Base-by-base conservation (phyloP, 1,140 invertebrate genomes). In the Ptiloglossa arizonensis region DNA sequence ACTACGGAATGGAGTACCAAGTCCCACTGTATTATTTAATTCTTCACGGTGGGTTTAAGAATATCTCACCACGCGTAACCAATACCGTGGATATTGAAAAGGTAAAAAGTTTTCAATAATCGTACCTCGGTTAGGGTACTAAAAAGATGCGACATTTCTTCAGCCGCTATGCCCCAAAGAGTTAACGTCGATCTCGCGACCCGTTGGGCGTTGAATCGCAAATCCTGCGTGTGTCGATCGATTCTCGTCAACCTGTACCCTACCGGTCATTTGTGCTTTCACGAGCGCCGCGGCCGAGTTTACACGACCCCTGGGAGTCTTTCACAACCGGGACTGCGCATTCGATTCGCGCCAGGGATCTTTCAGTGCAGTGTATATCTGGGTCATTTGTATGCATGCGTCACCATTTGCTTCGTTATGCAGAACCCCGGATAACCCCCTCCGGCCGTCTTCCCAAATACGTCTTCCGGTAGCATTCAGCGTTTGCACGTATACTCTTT, bases 301-400 rank as follows among this genome's bases (percentile, higher is more conserved):
- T 82, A 80, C 83, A 69, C 76, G 76, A 69, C 69, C 82, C 79
- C 56, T 59, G 76, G 72, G 80, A 82, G 72, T 72, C 83, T 71
- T 82, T 67, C 59, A 59, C 29, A 68, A 77, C 67, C 44, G 73
- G 67, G 24, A 19, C 74, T 77, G 74, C 46, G 74, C 74, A 77
- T 77, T 77, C 74, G 74, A 77, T 62, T 46, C 74, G 57, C 46
- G 67, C 32, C 56, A 52, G 46, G 32, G 67, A 70, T 71, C 74
- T 71, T 71, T 70, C 67, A 70, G 17, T 35, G 57, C 46, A 22
- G 32, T 22, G 38, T 59, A 48, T 62, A 77, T 60, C 74, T 57
- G 48, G 46, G 56, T 71, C 74, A 71, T 77, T 77, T 71, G 66
- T 71, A 71, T 77, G 74, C 74, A 77, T 52, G 67, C 74, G 67